Percentiles rank a stretch among this genome's conserved stretches.
Conservation (phyloP, 1,140 invertebrate species). For the Drosophila ficusphila region DNA sequence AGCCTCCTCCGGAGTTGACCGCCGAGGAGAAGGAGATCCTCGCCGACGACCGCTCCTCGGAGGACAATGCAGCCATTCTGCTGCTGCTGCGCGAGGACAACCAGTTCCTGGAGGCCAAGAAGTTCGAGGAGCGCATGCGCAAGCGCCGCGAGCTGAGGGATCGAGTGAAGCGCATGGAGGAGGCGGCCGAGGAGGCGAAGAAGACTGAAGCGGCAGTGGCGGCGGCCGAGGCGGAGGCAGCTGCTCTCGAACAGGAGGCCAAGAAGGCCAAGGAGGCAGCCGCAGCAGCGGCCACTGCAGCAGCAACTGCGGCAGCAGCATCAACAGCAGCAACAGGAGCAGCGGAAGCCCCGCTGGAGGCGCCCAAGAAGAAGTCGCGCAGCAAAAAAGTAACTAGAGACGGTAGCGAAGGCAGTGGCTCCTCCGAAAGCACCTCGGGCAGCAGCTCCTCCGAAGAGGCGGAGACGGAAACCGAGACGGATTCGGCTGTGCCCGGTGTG, state of each 20-base stretch:
- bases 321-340: conserved; percentile 15
- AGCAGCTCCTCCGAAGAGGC: conserved; percentile 76
- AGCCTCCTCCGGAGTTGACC: conserved; percentile 50
- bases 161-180: conserved; percentile 90
- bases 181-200: conserved; percentile 84
- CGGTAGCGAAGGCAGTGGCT: conserved; percentile 59
- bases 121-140: conserved; percentile 89
- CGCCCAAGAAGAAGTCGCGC: conserved; percentile 72
- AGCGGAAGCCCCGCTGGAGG: conserved; percentile 30
- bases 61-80: conserved; percentile 79
- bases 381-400: conserved; percentile 83
- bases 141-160: conserved; percentile 92
- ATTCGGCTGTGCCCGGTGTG: conserved; percentile 45
- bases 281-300: conserved; percentile 55
- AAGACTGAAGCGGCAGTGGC: conserved; percentile 39
- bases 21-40: conserved; percentile 72
- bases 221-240: conserved; percentile 60
- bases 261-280: conserved; percentile 30
- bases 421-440: conserved; percentile 61
- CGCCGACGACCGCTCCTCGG: conserved; percentile 76
- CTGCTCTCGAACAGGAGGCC: conserved; percentile 73
- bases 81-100: conserved; percentile 83
- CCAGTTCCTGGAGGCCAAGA: conserved; percentile 85
- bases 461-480: conserved; percentile 42
- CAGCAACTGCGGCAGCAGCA: conserved; percentile 47